A percentile compares a stretch with the other conserved stretches of the same genome.
These are phyloP conservation scores for Chamaea fasciata DNA, from an alignment of 2,113 vertebrate species.

Conservation along the genomic window DNA sequence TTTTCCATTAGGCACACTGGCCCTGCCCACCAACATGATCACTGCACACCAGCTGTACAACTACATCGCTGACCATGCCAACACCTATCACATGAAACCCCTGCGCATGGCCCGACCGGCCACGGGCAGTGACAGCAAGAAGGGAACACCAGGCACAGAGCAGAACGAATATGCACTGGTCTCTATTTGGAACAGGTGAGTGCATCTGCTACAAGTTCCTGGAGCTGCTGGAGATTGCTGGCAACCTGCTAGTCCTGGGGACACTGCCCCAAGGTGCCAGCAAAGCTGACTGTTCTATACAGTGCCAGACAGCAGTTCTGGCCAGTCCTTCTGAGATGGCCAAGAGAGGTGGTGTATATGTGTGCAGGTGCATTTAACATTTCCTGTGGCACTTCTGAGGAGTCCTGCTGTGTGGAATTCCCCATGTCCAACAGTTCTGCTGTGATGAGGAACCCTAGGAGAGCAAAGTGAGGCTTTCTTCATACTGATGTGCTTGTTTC, in stretches of 20 bases:
- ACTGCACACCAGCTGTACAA: conserved; percentile 97
- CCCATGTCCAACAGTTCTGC: neutral
- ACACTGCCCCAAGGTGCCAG: neutral
- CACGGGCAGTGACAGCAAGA: conserved; percentile 71
- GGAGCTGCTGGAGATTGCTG: neutral
- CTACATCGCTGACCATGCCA: conserved; percentile 94
- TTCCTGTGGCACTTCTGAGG: neutral
- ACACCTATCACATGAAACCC: conserved; percentile 94
- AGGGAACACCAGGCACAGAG: conserved; percentile 76
- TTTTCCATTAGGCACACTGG: conserved; percentile 77
- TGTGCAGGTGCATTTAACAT: neutral
- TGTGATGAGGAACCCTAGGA: neutral
- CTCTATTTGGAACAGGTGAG: conserved; percentile 93
- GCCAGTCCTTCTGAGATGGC: neutral
- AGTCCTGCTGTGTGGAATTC: neutral
- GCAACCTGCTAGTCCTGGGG: neutral
- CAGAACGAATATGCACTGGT: conserved; percentile 93
- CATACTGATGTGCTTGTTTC: neutral
- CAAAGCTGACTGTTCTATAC: neutral
- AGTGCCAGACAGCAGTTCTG: neutral
- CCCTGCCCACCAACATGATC: conserved; percentile 90
- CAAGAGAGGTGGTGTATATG: rapidly evolving
- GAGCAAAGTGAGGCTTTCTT: neutral
- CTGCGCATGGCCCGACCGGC: conserved; percentile 87
- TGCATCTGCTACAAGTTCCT: neutral